Evolutionary conservation across 2,888 invertebrate genomes (phyloP).

Genomic region (Coelinius sp.): DNA sequence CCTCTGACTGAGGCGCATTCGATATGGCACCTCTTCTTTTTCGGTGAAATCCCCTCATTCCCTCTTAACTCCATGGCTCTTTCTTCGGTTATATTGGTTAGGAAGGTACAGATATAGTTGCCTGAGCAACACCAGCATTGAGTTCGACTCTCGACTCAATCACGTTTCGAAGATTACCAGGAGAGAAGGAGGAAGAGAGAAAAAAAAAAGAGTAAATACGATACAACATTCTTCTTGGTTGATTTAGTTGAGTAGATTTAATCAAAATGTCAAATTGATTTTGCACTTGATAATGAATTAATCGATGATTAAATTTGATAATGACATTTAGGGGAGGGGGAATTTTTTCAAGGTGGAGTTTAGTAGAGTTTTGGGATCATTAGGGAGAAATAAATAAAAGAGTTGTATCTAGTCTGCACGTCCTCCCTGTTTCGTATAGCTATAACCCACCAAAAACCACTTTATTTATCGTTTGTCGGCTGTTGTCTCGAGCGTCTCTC

Average conservation of each 20-base stretch:
- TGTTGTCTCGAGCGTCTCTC: conserved; percentile 45
- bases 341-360: too few species aligned
- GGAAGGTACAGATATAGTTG: conserved; percentile 12
- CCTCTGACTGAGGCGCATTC: conserved; percentile 39
- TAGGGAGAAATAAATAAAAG: neutral
- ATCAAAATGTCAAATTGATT: conserved; percentile 20
- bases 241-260: conserved; percentile 25
- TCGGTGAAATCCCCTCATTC: conserved; percentile 9
- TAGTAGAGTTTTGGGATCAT: too few species aligned
- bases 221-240: conserved; percentile 27
- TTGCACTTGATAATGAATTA: conserved; percentile 2
- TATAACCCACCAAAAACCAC: conserved; percentile 23
- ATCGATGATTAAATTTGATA: neutral
- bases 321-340: neutral
- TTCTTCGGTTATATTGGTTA: conserved; percentile 20
- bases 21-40: conserved; percentile 37
- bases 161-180: conserved; percentile 31
- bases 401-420: conserved; percentile 19
- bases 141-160: conserved; percentile 32
- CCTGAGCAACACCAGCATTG: conserved; percentile 15
- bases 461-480: conserved; percentile 51
- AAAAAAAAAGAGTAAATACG: conserved; percentile 25
- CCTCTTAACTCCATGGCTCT: conserved; percentile 12
- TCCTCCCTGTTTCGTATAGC: conserved; percentile 20
- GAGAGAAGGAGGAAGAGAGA: conserved; percentile 26